Conservation (phyloP, 2,797 vertebrate genomes). For the Acipenser ruthenus region DNA sequence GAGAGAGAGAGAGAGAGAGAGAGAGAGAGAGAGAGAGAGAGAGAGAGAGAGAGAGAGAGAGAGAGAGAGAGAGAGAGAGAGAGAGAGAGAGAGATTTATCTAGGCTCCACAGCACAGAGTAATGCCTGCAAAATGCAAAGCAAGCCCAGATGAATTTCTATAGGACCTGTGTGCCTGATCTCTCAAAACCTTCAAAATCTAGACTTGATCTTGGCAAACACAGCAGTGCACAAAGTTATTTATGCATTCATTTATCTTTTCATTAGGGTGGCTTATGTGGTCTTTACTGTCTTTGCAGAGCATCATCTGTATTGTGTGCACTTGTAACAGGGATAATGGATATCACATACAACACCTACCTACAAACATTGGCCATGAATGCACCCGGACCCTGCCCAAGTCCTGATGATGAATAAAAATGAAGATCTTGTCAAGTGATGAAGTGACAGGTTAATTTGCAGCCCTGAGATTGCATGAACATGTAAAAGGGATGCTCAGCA, state of each 20-base stretch:
- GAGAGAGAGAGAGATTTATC: conserved; percentile 49
- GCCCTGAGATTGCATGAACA: conserved; percentile 56
- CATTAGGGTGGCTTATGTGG: conserved; percentile 80
- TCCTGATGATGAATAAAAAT: conserved; percentile 83
- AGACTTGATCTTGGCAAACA: conserved; percentile 89
- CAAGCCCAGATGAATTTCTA: conserved; percentile 59
- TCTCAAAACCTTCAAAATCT: conserved; percentile 82
- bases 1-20: conserved; percentile 3
- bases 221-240: conserved; percentile 71
- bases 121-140: conserved; percentile 64
- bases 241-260: conserved; percentile 85
- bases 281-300: conserved; percentile 74
- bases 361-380: conserved; percentile 71
- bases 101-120: conserved; percentile 57
- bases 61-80: neutral
- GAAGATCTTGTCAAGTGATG: conserved; percentile 82
- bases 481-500: conserved; percentile 30
- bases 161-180: conserved; percentile 75
- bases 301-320: conserved; percentile 70
- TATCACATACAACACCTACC: conserved; percentile 75
- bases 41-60: too few species aligned
- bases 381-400: conserved; percentile 67
- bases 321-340: conserved; percentile 80
- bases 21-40: conserved; percentile 23
- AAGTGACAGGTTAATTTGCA: conserved; percentile 89